Conservation (phyloP, 2,888 invertebrate species). For the Campaea margaritaria region DNA sequence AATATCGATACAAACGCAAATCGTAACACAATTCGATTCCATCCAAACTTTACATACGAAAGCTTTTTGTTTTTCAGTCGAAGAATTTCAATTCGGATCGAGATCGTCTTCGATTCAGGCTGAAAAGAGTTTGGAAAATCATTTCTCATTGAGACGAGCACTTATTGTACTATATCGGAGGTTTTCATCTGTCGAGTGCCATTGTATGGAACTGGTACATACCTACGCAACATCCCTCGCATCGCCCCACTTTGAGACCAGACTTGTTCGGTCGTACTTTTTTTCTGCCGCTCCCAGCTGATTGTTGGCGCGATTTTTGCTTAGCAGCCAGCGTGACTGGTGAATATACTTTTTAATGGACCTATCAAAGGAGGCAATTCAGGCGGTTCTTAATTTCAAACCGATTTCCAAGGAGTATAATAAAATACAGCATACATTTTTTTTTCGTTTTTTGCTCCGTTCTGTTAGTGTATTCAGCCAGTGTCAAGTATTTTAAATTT, state of each 20-base stretch:
- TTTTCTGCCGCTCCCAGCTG: slow-evolving; percentile 37
- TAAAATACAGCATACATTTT: too few relatives aligned
- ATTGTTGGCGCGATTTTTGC: slow-evolving; percentile 19
- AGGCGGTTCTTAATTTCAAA: too few relatives aligned
- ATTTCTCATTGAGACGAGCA: slow-evolving; percentile 39
- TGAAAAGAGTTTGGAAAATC: slow-evolving; percentile 34
- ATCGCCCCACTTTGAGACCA: slow-evolving; percentile 48
- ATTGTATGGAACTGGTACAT: slow-evolving; percentile 61
- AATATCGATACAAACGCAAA: slow-evolving; percentile 13
- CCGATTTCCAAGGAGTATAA: too few relatives aligned
- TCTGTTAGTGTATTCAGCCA: too few relatives aligned
- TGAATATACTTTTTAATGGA: slow-evolving; percentile 22
- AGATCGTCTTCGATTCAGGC: slow-evolving; percentile 17
- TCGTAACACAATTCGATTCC: slow-evolving; percentile 11
- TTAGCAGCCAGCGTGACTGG: slow-evolving; percentile 10
- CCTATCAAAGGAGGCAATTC: too few relatives aligned
- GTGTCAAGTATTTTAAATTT: too few relatives aligned
- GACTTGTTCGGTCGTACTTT: slow-evolving; percentile 43
- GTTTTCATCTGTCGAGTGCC: slow-evolving; percentile 48
- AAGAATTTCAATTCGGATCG: slow-evolving; percentile 27
- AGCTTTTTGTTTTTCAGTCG: slow-evolving; percentile 23
- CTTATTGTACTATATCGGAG: slow-evolving; percentile 44
- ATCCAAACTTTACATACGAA: slow-evolving; percentile 16
- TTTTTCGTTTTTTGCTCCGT: too few relatives aligned
- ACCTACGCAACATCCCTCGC: slow-evolving; percentile 50